These are phyloP conservation scores for Aspidiotus rigidus DNA, from an alignment of 2,888 invertebrate species.

Conservation along the genomic window DNA sequence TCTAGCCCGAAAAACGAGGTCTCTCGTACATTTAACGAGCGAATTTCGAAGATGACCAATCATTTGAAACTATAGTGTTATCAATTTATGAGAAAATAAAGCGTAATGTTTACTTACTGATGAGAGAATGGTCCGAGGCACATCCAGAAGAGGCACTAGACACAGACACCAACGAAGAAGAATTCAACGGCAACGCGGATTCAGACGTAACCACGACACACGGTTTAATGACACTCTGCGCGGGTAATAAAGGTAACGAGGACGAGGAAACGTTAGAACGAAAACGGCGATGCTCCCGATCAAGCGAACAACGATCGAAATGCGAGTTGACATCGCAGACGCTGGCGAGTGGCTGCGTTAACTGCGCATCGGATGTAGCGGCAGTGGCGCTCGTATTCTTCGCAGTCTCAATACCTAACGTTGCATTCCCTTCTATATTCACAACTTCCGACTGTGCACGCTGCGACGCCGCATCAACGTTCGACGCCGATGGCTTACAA, in stretches of 20 bases:
- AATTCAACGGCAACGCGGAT: neutral
- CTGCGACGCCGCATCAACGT: neutral
- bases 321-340: constrained; percentile 20
- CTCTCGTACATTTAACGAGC: no score
- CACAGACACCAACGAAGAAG: neutral
- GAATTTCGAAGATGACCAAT: no score
- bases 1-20: no score
- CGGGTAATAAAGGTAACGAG: constrained; percentile 5
- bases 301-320: constrained; percentile 14
- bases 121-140: neutral
- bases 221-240: constrained; percentile 5
- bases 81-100: no score
- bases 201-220: neutral
- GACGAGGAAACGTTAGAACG: neutral
- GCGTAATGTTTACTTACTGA: no score
- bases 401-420: neutral
- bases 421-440: no score
- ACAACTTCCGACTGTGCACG: neutral
- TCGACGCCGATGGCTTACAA: constrained; percentile 21
- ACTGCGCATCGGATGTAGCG: neutral
- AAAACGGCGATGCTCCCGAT: constrained; percentile 3
- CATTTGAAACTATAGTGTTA: no score
- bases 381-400: neutral
- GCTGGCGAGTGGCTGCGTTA: constrained; percentile 6
- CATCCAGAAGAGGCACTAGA: neutral